Evolutionary conservation across 2,888 invertebrate species (phyloP).

Genomic region (Acanthosoma haemorrhoidale): DNA sequence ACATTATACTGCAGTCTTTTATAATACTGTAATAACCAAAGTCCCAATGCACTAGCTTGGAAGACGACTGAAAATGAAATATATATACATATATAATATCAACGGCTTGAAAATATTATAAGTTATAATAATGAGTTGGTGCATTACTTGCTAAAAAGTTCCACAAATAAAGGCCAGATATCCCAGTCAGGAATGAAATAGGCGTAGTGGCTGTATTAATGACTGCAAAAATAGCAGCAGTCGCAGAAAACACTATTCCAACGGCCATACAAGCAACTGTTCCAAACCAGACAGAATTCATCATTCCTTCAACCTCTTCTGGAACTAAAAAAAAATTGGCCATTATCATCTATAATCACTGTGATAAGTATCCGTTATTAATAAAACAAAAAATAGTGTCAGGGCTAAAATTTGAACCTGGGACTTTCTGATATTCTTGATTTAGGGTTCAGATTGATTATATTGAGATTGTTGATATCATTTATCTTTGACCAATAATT

Average conservation of each 20-base stretch:
- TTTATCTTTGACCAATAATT: too few species aligned
- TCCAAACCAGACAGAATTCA: slow-evolving; percentile 71
- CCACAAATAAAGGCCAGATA: slow-evolving; percentile 68
- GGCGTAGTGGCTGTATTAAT: slow-evolving; percentile 73
- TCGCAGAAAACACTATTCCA: slow-evolving; percentile 62
- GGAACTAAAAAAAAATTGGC: slow-evolving; percentile 27
- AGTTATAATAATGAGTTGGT: background rate
- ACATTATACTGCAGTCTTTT: slow-evolving; percentile 75
- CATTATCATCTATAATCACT: too few species aligned
- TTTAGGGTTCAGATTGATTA: too few species aligned
- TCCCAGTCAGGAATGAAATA: slow-evolving; percentile 59
- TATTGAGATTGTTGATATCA: too few species aligned
- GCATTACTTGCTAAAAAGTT: slow-evolving; percentile 69
- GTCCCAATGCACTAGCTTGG: slow-evolving; percentile 66
- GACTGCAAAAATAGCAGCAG: slow-evolving; percentile 69
- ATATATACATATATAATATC: background rate
- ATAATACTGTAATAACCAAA: slow-evolving; percentile 82
- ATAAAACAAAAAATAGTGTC: background rate
- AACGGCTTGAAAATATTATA: background rate
- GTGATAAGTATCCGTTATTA: background rate
- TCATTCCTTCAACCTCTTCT: slow-evolving; percentile 54
- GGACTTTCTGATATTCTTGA: too few species aligned
- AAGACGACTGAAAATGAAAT: slow-evolving; percentile 59
- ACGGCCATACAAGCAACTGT: slow-evolving; percentile 64
- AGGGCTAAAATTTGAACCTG: too few species aligned